Base-by-base conservation (phyloP, 1,140 invertebrate genomes). In the Hylyphantes graminicola region DNA sequence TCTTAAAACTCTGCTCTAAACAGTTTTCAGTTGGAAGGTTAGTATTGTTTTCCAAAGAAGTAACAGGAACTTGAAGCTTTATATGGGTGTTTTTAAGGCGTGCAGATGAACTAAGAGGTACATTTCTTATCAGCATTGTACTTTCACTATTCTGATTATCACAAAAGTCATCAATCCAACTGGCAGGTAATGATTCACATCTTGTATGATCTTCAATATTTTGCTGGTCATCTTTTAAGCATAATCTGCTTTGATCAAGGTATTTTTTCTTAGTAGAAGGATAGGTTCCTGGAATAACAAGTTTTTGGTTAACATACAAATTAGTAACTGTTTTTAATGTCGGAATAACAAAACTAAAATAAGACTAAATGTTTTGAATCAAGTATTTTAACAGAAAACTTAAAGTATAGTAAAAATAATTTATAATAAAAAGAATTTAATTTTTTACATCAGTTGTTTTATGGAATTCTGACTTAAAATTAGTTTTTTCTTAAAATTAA, bases 181-280 rank as follows among this genome's bases (percentile, higher is more conserved):
- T 76, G 9, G 74, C 59, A 51, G 74, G 74, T 48, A 76, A 63
- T 11, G 74, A 76, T 19, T 59, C 74, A 76, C 74, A 76, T 17
- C 57, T 35, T 51, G 59, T 9, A n/a, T 4, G 48, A 12, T 55
- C 57, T 12, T 11, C 35, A 63, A 50, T 17, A 50, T 61, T 63
- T 35, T 13, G 59, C 4, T 57, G 59, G 21, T 57, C 8, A 11
- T 51, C 57, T 76, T 76, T 48, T 11, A 15, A 17, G 13, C 51
- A 50, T n/a, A 63, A 7, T 63, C 35, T 61, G n/a, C 5, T 63
- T 51, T 76, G 57, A 63, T 76, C 74, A 50, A 48, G 9, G 15
- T 63, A 17, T 54, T 76, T 76, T 76, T 64, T 76, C 21, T 59
- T 50, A 50, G 57, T 76, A 7, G 74, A 76, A 15, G 74, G 74